Base-by-base conservation (phyloP, 37 sponge, comb jelly and placozoan species). In the Halisarca cf. caerulea region DNA sequence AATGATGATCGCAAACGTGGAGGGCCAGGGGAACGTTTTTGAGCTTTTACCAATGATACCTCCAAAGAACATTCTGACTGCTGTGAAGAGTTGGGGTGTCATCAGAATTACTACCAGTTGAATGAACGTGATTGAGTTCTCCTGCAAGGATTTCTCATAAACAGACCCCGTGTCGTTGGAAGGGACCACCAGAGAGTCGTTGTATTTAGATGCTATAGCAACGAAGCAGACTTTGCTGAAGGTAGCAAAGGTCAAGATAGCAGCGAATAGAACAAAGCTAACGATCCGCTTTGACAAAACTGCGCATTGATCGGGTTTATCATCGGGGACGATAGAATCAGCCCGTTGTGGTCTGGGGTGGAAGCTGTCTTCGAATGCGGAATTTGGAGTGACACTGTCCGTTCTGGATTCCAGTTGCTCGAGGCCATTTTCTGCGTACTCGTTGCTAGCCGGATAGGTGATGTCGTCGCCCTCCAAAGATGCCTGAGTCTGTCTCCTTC, bases 21-120 rank as follows among this genome's bases (percentile, higher is more conserved):
- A 80, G 2, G 96, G 96, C 96, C 96, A 95, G 1, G 96, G 96
- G 40, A 51, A 91, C 30, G 79, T 54, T 8, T 58, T 80, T 0
- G 59, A 58, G 40, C 80, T 87, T 73, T 95, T 95, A 23, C 88
- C 87, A 38, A 91, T 39, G 0, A 92, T 71, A 51, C 96, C 96
- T 41, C 85, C 64, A 4, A 90, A 68, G 21, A 90, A 23, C 51
- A 83, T 83, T 7, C 93, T 88, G 11, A 85, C 23, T n/a, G 87
- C 85, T 2, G 86, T 84, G 38, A 95, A 11, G 17, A 78, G 25
- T n/a, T 92, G 82, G 8, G 96, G 93, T 1, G 90, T 34, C 73
- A 95, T 66, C 38, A 95, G 7, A 7, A 92, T 61, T 9, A 95
- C 55, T 33, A 92, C 47, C 41, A 95, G 81, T 82, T 86, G 77